These are phyloP conservation scores for Tonatia bakeri DNA, from an alignment of 2,113 vertebrate species.

Conservation along the genomic window DNA sequence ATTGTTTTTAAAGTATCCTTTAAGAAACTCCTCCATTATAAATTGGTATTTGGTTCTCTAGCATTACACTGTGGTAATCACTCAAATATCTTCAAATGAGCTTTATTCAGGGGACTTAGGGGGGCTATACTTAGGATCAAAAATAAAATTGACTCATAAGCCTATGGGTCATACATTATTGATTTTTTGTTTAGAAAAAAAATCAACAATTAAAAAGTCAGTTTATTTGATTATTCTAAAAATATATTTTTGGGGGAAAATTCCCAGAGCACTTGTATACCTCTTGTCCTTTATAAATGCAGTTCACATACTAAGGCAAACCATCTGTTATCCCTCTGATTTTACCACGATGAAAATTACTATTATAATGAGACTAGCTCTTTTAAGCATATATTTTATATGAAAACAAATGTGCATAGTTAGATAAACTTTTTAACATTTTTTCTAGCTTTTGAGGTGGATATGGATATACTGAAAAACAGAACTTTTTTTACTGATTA, in stretches of 20 bases:
- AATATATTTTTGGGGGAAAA: background rate
- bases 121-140: background rate
- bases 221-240: conserved; percentile 20
- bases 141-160: conserved; percentile 34
- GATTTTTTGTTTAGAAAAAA: conserved; percentile 38
- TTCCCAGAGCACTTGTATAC: background rate
- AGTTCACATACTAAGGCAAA: conserved; percentile 22
- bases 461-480: background rate
- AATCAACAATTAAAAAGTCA: background rate
- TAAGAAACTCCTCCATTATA: conserved; percentile 9
- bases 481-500: background rate
- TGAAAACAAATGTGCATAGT: conserved; percentile 21
- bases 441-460: background rate
- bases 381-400: background rate
- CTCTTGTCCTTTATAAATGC: conserved; percentile 31
- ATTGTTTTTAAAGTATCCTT: conserved; percentile 16
- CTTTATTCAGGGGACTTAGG: background rate
- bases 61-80: background rate
- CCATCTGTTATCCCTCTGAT: background rate
- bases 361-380: conserved; percentile 12
- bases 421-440: background rate
- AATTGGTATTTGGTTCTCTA: background rate
- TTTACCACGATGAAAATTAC: conserved; percentile 42
- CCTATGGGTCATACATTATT: background rate
- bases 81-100: background rate